Conservation (phyloP, 2,888 invertebrate species). For the Sarcophaga subvicina region DNA sequence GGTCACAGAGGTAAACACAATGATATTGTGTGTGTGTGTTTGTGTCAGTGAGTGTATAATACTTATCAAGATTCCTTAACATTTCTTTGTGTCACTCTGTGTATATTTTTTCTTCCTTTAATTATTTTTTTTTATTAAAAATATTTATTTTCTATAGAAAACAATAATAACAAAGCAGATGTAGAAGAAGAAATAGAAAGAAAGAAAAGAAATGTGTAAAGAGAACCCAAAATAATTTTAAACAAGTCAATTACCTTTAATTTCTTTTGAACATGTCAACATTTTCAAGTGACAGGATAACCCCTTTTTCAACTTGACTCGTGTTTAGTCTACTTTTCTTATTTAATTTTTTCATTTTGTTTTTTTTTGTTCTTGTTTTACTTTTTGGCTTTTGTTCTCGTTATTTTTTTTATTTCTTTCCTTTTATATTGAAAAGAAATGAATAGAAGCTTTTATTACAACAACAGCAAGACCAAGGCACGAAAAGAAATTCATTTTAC, state of each 20-base stretch:
- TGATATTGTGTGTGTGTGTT: not conserved
- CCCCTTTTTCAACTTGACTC: constrained; percentile 54
- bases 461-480: constrained; percentile 30
- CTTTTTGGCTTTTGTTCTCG: constrained; percentile 12
- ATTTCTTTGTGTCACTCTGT: constrained; percentile 29
- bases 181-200: constrained; percentile 7
- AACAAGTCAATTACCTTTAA: constrained; percentile 70
- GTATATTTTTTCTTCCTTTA: constrained; percentile 12
- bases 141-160: constrained; percentile 30
- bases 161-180: constrained; percentile 4
- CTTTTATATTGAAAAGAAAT: constrained; percentile 46
- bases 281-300: constrained; percentile 69
- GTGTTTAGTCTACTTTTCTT: not conserved
- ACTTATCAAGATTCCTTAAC: constrained; percentile 51
- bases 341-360: not conserved
- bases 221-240: constrained; percentile 63
- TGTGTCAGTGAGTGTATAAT: not conserved
- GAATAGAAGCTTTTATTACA: constrained; percentile 54
- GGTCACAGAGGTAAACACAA: constrained; percentile 59
- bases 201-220: constrained; percentile 1
- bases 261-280: constrained; percentile 70
- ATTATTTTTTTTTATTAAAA: constrained; percentile 37
- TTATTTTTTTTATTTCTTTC: constrained; percentile 28
- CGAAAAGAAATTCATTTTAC: not conserved
- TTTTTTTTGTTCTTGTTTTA: not conserved